Percentiles rank a stretch among this genome's conserved stretches.
Conservation (phyloP, 2,888 invertebrate species). For the Hylaea fasciaria region DNA sequence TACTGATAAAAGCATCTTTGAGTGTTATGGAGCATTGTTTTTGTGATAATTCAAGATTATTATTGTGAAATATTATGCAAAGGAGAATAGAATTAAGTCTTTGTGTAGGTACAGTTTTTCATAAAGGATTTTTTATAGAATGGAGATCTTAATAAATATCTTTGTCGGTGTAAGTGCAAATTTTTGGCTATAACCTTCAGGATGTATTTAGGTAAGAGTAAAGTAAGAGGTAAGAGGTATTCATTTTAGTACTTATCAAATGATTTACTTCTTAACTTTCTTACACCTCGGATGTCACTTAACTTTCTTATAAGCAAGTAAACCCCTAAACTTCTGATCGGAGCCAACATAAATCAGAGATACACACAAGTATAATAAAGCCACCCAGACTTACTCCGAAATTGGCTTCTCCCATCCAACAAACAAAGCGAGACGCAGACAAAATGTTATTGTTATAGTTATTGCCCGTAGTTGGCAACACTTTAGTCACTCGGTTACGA, state of each 20-base stretch:
- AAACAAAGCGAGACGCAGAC: constrained; percentile 62
- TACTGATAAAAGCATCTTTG: constrained; percentile 39
- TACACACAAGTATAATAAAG: constrained; percentile 40
- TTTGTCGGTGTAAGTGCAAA: too few species aligned
- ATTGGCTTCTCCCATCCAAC: constrained; percentile 60
- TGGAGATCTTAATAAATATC: not conserved
- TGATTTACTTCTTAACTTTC: too few species aligned
- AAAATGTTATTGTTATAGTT: constrained; percentile 76
- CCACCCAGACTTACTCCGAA: constrained; percentile 41
- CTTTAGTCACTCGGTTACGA: constrained; percentile 57
- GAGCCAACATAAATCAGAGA: too few species aligned
- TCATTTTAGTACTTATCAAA: too few species aligned
- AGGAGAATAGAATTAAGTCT: constrained; percentile 14
- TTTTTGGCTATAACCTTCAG: too few species aligned
- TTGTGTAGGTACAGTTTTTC: not conserved
- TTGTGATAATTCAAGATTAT: constrained; percentile 28
- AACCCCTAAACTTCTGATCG: too few species aligned
- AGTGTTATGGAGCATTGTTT: constrained; percentile 37
- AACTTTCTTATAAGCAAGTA: too few species aligned
- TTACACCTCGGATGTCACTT: too few species aligned
- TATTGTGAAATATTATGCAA: constrained; percentile 21
- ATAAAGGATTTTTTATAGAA: not conserved
- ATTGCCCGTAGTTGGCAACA: constrained; percentile 69
- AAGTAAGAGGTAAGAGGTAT: too few species aligned
- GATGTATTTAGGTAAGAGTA: too few species aligned